Percentiles rank a stretch among this genome's conserved stretches.
phyloP scores from a whole-genome alignment of 2,113 vertebrate genomes.

The Procavia capensis region DNA sequence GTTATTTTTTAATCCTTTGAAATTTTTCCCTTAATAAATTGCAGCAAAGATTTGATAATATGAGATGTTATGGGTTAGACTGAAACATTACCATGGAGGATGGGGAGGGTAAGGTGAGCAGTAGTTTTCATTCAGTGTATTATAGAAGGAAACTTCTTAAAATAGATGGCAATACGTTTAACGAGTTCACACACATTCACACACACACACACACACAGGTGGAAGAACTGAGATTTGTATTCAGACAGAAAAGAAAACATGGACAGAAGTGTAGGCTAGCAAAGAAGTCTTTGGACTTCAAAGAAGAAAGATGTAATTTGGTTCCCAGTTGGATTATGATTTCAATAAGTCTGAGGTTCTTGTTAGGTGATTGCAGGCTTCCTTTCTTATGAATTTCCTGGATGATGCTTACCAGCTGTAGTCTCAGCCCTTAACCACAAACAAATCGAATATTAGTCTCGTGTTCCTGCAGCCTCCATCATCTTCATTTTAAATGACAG shows the following conservation, averaged over 20 bases:
- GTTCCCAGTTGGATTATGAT: neutral
- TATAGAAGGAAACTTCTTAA: neutral
- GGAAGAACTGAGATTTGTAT: neutral
- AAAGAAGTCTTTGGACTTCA: neutral
- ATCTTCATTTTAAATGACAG: neutral
- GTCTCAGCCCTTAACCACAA: neutral
- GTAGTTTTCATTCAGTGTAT: too few species aligned
- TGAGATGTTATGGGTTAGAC: neutral
- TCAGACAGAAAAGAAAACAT: neutral
- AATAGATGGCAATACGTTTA: neutral
- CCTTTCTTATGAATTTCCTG: neutral
- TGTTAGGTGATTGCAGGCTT: neutral
- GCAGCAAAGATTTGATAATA: constrained; percentile 1
- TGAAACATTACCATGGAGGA: neutral
- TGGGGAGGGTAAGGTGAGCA: neutral
- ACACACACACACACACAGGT: too few species aligned
- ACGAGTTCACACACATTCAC: too few species aligned
- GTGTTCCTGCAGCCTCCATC: neutral
- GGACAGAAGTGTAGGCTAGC: neutral
- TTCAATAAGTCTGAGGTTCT: neutral
- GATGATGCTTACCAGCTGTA: neutral
- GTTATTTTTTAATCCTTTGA: neutral
- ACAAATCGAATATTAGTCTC: neutral
- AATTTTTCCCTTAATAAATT: neutral
- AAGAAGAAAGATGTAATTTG: neutral